These are phyloP conservation scores for Thumatha senex DNA, from an alignment of 2,888 invertebrate genomes.

Conservation along the genomic window DNA sequence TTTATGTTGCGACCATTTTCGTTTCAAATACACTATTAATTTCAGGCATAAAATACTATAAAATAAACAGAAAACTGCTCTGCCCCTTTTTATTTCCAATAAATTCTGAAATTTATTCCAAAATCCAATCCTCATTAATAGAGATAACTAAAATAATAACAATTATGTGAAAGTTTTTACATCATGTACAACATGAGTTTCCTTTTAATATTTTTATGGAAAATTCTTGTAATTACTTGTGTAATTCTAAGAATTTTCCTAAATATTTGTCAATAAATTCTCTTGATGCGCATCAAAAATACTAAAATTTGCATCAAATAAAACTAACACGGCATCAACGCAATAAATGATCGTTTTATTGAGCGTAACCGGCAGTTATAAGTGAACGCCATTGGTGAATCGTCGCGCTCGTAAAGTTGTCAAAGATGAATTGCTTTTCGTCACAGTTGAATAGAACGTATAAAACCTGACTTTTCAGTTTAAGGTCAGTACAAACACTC, in stretches of 20 bases:
- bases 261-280: conserved; percentile 24
- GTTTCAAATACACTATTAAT: no score
- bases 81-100: no score
- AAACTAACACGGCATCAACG: conserved; percentile 27
- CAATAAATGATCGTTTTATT: conserved; percentile 52
- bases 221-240: neutral
- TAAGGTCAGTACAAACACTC: conserved; percentile 30
- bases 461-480: conserved; percentile 37
- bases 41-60: no score
- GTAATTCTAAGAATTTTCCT: neutral
- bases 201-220: neutral
- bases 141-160: neutral
- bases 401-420: conserved; percentile 48
- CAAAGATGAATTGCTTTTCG: conserved; percentile 43
- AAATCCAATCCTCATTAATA: neutral
- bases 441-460: conserved; percentile 45
- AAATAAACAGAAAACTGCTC: neutral
- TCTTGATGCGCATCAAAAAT: conserved; percentile 34
- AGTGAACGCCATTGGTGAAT: conserved; percentile 44
- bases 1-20: no score
- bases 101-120: neutral
- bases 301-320: conserved; percentile 28
- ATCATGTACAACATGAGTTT: no score
- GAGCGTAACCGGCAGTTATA: conserved; percentile 50
- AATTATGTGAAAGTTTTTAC: neutral